Conservation (phyloP, 2,113 vertebrate species). For the Psettodes erumei region DNA sequence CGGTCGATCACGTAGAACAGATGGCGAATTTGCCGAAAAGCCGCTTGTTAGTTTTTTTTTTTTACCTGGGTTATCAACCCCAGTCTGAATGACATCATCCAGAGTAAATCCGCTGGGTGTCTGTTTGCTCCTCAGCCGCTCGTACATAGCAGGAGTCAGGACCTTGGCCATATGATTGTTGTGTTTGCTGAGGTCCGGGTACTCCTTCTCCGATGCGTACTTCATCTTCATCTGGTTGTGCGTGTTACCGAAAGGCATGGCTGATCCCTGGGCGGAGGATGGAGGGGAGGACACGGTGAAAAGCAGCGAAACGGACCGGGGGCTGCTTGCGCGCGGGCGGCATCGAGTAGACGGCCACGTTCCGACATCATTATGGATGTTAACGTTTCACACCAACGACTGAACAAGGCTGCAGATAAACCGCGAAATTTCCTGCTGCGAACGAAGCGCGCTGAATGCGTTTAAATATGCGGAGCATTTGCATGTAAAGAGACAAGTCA, state of each 20-base stretch:
- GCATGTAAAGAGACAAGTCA: neutral
- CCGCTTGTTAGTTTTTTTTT: neutral
- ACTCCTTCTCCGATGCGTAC: slow-evolving; percentile 84
- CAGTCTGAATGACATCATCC: slow-evolving; percentile 95
- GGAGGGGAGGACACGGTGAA: slow-evolving; percentile 23
- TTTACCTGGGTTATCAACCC: slow-evolving; percentile 96
- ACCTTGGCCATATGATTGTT: slow-evolving; percentile 97
- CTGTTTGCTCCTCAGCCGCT: slow-evolving; percentile 86
- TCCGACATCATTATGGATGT: neutral
- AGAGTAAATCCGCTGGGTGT: slow-evolving; percentile 92
- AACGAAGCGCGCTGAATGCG: neutral
- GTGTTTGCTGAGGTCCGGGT: slow-evolving; percentile 91
- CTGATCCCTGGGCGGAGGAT: slow-evolving; percentile 78
- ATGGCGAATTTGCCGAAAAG: slow-evolving; percentile 26
- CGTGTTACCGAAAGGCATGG: slow-evolving; percentile 96
- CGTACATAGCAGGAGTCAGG: slow-evolving; percentile 88
- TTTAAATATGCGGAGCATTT: neutral
- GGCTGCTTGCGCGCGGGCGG: neutral
- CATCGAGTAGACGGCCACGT: neutral
- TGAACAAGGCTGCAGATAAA: neutral
- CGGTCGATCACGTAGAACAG: slow-evolving; percentile 33
- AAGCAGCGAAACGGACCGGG: neutral
- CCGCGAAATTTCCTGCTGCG: neutral
- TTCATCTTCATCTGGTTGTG: slow-evolving; percentile 93
- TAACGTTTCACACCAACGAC: neutral